A percentile compares a stretch with the other conserved stretches of the same genome.
Conservation (phyloP, 2,113 vertebrate genomes). For the Centropus bengalensis region DNA sequence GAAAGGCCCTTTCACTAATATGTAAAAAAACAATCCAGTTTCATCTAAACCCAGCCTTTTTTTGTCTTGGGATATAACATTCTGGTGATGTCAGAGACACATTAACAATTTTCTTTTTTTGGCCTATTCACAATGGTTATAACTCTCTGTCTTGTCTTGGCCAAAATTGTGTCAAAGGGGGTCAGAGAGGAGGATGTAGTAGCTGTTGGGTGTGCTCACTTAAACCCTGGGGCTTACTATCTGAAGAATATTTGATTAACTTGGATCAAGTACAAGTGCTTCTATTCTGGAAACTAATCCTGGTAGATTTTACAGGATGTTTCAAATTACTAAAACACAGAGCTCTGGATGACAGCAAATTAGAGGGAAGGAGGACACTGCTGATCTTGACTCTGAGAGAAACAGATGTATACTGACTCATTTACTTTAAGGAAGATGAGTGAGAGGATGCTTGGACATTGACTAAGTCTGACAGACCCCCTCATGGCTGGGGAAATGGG, state of each 20-base stretch:
- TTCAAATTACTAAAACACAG: slow-evolving; percentile 43
- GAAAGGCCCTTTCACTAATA: neutral
- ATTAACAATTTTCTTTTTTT: slow-evolving; percentile 21
- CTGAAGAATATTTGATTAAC: slow-evolving; percentile 38
- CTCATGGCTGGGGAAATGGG: neutral
- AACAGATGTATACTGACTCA: neutral
- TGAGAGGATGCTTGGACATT: slow-evolving; percentile 30
- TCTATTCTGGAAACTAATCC: slow-evolving; percentile 49
- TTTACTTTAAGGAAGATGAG: slow-evolving; percentile 31
- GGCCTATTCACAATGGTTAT: slow-evolving; percentile 22
- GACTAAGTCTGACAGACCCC: slow-evolving; percentile 39
- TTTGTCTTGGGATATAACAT: neutral
- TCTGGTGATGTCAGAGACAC: slow-evolving; percentile 20
- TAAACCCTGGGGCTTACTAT: slow-evolving; percentile 30
- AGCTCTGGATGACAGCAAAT: neutral
- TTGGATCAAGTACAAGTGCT: slow-evolving; percentile 57
- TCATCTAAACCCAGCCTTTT: neutral
- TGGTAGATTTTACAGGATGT: slow-evolving; percentile 56
- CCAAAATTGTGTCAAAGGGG: slow-evolving; percentile 46
- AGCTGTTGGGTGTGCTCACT: slow-evolving; percentile 48
- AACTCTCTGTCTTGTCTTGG: slow-evolving; percentile 13
- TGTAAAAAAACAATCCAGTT: slow-evolving; percentile 17
- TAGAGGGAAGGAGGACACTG: slow-evolving; percentile 16
- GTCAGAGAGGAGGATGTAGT: slow-evolving; percentile 39
- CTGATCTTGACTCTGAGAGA: slow-evolving; percentile 35